A percentile compares a stretch with the other conserved stretches of the same genome.
phyloP scores from a whole-genome alignment of 2,113 vertebrate genomes.

The Eublepharis macularius region DNA sequence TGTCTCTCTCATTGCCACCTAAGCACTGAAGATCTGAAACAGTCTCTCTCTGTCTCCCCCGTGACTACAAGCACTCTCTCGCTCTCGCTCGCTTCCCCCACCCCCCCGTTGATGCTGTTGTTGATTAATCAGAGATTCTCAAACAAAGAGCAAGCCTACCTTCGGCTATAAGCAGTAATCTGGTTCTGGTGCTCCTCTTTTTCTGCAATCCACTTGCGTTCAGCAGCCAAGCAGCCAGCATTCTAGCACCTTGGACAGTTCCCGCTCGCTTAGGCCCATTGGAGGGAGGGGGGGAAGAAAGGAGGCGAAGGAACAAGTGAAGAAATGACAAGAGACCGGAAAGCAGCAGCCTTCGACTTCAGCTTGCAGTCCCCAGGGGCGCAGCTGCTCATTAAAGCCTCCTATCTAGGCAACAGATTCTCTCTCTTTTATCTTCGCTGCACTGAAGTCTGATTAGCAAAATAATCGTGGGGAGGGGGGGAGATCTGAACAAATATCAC shows the following conservation, averaged over 20 bases:
- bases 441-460: constrained; percentile 64
- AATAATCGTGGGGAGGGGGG: constrained; percentile 48
- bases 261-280: constrained; percentile 67
- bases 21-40: constrained; percentile 72
- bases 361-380: constrained; percentile 66
- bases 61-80: constrained; percentile 68
- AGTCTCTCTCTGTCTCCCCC: constrained; percentile 72
- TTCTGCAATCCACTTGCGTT: constrained; percentile 66
- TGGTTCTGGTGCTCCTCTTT: constrained; percentile 66
- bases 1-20: constrained; percentile 71
- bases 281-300: constrained; percentile 20
- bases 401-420: constrained; percentile 61
- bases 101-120: constrained; percentile 73
- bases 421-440: constrained; percentile 57
- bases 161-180: constrained; percentile 72
- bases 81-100: constrained; percentile 74
- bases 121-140: constrained; percentile 80
- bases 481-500: constrained; percentile 50
- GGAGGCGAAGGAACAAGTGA: constrained; percentile 44
- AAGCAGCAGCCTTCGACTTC: constrained; percentile 62
- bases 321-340: constrained; percentile 56
- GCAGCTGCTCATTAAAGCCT: constrained; percentile 60
- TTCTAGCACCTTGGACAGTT: constrained; percentile 82
- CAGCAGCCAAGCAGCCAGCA: constrained; percentile 68
- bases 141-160: constrained; percentile 85